Evolutionary conservation across 2,797 vertebrate species (phyloP).

Genomic region (Semaprochilodus insignis): DNA sequence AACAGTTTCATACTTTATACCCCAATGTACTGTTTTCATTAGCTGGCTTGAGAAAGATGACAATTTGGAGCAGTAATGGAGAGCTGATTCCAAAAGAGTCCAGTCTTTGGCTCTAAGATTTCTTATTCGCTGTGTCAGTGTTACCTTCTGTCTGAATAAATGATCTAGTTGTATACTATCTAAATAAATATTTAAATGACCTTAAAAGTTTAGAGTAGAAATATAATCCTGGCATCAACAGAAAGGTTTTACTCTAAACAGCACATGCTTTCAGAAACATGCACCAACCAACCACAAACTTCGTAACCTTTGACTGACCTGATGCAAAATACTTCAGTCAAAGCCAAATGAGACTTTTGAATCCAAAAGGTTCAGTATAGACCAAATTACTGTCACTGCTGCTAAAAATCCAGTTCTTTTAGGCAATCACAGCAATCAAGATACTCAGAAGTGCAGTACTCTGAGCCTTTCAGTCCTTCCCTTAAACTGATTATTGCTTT

Average conservation of each 20-base stretch:
- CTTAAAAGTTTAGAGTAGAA: no score
- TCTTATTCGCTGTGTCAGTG: no score
- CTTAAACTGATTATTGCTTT: not conserved
- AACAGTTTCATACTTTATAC: no score
- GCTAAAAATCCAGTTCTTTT: not conserved
- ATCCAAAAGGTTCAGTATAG: not conserved
- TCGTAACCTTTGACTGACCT: not conserved
- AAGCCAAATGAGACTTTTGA: not conserved
- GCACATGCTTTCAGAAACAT: not conserved
- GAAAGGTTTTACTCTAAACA: not conserved
- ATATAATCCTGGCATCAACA: not conserved
- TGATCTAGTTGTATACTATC: no score
- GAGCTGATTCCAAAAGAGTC: no score
- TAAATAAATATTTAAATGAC: no score
- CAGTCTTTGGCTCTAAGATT: no score
- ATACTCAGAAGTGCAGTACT: not conserved
- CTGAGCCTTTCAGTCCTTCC: not conserved
- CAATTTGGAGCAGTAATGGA: no score
- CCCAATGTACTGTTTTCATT: no score
- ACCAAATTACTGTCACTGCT: no score
- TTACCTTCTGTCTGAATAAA: no score
- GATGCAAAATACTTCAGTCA: not conserved
- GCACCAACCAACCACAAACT: not conserved
- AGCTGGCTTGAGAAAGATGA: no score
- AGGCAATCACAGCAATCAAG: slow-evolving; percentile 2